Evolutionary conservation across 2,888 invertebrate genomes (phyloP).

Genomic region (Melipona beecheii): DNA sequence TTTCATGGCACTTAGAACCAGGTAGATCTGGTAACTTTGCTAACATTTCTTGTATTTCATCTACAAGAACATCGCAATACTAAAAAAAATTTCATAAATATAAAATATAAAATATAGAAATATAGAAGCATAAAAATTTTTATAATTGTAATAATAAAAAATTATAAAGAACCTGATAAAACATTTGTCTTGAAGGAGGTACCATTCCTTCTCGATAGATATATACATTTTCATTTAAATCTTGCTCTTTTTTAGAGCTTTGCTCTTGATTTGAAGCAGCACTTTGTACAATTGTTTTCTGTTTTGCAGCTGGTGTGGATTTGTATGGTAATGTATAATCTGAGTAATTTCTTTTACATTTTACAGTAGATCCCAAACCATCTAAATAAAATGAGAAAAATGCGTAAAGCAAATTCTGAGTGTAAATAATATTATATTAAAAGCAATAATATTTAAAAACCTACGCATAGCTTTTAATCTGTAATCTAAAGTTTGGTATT

Average conservation of each 20-base stretch:
- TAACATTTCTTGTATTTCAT: conserved; percentile 92
- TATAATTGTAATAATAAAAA: not conserved
- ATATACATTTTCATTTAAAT: conserved; percentile 85
- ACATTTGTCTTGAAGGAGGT: conserved; percentile 94
- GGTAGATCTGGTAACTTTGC: conserved; percentile 87
- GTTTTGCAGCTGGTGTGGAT: conserved; percentile 82
- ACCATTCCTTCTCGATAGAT: conserved; percentile 89
- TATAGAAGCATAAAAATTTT: not conserved
- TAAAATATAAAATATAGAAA: conserved; percentile 5
- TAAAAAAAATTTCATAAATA: conserved; percentile 75
- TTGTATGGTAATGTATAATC: conserved; percentile 84
- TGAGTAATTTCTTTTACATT: conserved; percentile 85
- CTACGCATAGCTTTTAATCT: conserved; percentile 88
- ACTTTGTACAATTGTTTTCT: conserved; percentile 79
- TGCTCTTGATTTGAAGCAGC: conserved; percentile 77
- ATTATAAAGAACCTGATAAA: conserved; percentile 89
- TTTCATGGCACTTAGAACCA: conserved; percentile 88
- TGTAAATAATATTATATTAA: not conserved
- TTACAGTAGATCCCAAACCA: conserved; percentile 85
- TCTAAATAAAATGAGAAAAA: conserved; percentile 76
- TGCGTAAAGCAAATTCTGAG: conserved; percentile 1
- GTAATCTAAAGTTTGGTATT: conserved; percentile 96
- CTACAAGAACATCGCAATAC: conserved; percentile 92
- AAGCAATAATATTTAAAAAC: conserved; percentile 43
- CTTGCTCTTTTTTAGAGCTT: conserved; percentile 74